These are phyloP conservation scores for Standfussiana lucernea DNA, from an alignment of 2,888 invertebrate genomes.

Conservation along the genomic window DNA sequence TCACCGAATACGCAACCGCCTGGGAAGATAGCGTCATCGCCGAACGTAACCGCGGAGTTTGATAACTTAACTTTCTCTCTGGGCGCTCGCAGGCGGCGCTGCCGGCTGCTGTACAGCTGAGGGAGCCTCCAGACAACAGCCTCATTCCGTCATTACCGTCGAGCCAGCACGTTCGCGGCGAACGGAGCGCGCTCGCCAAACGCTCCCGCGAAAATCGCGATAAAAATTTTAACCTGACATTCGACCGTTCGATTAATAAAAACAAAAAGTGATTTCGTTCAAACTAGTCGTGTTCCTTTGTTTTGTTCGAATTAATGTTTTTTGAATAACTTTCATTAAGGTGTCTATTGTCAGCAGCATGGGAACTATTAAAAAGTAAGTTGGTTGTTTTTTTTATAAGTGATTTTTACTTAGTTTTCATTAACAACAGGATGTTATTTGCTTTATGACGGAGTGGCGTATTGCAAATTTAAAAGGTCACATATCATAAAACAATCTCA, in stretches of 20 bases:
- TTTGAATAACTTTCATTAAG: conserved; percentile 79
- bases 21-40: conserved; percentile 87
- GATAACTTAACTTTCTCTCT: conserved; percentile 90
- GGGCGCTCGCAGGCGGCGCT: conserved; percentile 68
- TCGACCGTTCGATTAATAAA: conserved; percentile 69
- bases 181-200: conserved; percentile 80
- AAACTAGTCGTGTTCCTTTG: conserved; percentile 74
- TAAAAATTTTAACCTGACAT: conserved; percentile 66
- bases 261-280: conserved; percentile 72
- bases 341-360: conserved; percentile 79
- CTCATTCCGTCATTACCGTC: conserved; percentile 83
- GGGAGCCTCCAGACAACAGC: conserved; percentile 74
- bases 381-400: conserved; percentile 67
- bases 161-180: conserved; percentile 83
- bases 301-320: conserved; percentile 76
- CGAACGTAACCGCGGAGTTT: conserved; percentile 89
- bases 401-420: conserved; percentile 42
- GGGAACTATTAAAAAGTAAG: conserved; percentile 86
- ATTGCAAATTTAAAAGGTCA: conserved; percentile 20
- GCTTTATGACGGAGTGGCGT: neutral
- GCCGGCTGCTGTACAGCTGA: conserved; percentile 69
- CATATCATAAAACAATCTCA: conserved; percentile 2
- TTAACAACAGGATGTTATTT: conserved; percentile 4
- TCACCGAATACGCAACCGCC: conserved; percentile 89
- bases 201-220: conserved; percentile 72